A percentile compares a stretch with the other conserved stretches of the same genome.
Conservation (phyloP, 1,140 invertebrate species). For the Leptestheria dahalacensis region DNA sequence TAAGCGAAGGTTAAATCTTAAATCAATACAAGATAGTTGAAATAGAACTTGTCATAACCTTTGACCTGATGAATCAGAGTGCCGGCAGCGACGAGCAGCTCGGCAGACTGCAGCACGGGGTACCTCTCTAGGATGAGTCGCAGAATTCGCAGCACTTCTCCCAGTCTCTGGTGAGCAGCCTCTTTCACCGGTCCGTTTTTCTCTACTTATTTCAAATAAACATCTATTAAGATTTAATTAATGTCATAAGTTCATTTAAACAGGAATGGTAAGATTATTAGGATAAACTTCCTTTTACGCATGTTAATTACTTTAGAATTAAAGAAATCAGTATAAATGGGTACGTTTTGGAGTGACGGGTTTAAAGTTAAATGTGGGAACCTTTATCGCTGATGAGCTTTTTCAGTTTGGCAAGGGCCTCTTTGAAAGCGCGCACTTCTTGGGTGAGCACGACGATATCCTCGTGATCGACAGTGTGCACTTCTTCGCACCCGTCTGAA, state of each 20-base stretch:
- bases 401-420: conserved; percentile 33
- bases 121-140: conserved; percentile 36
- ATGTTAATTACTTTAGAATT: too few species aligned
- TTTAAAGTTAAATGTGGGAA: conserved; percentile 17
- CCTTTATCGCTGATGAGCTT: conserved; percentile 30
- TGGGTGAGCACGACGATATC: conserved; percentile 37
- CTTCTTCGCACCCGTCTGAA: conserved; percentile 28
- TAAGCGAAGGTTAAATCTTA: too few species aligned
- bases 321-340: too few species aligned
- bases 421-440: conserved; percentile 36
- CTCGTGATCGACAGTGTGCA: conserved; percentile 31
- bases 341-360: too few species aligned
- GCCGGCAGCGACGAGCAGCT: conserved; percentile 33
- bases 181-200: conserved; percentile 29
- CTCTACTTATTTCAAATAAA: too few species aligned
- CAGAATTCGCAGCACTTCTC: conserved; percentile 35
- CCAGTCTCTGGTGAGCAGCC: conserved; percentile 33
- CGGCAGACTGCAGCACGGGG: conserved; percentile 35
- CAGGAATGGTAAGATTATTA: too few species aligned
- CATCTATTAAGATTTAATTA: too few species aligned
- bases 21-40: not conserved
- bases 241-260: too few species aligned
- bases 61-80: conserved; percentile 36
- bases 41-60: conserved; percentile 25
- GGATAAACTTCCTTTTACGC: too few species aligned